These are phyloP conservation scores for Drosophila macrospina DNA, from an alignment of 2,888 invertebrate genomes.

Conservation along the genomic window DNA sequence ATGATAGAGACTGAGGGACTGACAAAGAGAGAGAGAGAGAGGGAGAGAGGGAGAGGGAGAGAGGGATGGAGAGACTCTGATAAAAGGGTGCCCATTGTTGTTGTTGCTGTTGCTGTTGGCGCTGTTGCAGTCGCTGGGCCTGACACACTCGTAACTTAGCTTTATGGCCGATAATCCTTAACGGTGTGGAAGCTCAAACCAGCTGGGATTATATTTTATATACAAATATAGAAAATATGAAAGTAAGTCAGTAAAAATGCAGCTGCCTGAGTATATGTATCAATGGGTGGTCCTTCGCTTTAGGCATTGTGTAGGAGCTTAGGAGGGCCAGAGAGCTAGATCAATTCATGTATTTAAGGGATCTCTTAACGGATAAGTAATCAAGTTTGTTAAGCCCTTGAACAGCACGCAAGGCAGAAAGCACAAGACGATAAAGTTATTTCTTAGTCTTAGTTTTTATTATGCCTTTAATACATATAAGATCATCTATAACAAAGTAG, in stretches of 20 bases:
- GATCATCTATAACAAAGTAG: too few relatives aligned
- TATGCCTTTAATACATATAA: not conserved
- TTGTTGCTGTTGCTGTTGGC: not conserved
- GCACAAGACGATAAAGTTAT: not conserved
- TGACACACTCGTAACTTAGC: constrained; percentile 53
- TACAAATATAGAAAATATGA: not conserved
- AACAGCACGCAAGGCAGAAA: not conserved
- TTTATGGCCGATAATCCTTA: constrained; percentile 59
- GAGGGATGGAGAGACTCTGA: constrained; percentile 7
- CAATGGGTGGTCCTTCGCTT: constrained; percentile 26
- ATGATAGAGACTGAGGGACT: constrained; percentile 1
- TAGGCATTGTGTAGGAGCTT: constrained; percentile 5
- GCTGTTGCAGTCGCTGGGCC: constrained; percentile 11
- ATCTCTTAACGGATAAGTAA: not conserved
- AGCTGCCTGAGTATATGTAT: constrained; percentile 11
- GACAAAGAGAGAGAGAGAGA: not conserved
- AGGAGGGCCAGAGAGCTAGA: not conserved
- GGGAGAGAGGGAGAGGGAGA: constrained; percentile 5
- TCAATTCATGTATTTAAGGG: not conserved
- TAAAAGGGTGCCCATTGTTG: constrained; percentile 54
- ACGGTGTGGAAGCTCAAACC: constrained; percentile 55
- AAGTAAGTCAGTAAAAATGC: constrained; percentile 26
- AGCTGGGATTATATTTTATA: constrained; percentile 36
- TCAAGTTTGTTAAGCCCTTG: not conserved
- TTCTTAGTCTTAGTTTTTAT: not conserved